A percentile compares a stretch with the other conserved stretches of the same genome.
Evolutionary conservation across 2,888 invertebrate species (phyloP).

Genomic region (Hirtodrosophila trivittata): DNA sequence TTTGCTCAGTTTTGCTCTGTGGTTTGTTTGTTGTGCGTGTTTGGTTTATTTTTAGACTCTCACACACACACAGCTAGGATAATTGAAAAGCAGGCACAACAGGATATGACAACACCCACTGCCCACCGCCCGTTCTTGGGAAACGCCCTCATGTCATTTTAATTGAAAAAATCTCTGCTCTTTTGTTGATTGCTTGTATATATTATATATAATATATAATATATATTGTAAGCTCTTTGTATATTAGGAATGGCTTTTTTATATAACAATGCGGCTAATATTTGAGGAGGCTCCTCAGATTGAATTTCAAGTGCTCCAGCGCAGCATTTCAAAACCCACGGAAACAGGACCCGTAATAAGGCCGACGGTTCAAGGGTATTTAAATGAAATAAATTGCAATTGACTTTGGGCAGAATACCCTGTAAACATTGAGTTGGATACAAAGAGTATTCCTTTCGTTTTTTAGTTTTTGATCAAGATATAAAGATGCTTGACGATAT

Average conservation of each 20-base stretch:
- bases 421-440: no score
- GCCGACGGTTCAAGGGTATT: background rate
- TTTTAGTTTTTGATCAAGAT: no score
- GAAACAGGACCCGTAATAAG: background rate
- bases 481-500: no score
- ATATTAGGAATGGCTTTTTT: constrained; percentile 39
- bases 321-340: background rate
- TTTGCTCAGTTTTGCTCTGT: constrained; percentile 2
- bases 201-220: constrained; percentile 3
- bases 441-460: no score
- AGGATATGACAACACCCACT: constrained; percentile 29
- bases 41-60: constrained; percentile 63
- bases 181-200: constrained; percentile 23
- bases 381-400: background rate
- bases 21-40: constrained; percentile 27
- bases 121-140: constrained; percentile 4
- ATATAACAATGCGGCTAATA: constrained; percentile 33
- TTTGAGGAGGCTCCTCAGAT: constrained; percentile 21
- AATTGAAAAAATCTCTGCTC: constrained; percentile 55
- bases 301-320: constrained; percentile 22
- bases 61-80: constrained; percentile 53
- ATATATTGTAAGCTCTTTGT: constrained; percentile 5
- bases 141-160: constrained; percentile 39
- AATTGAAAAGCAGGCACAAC: constrained; percentile 68
- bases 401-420: no score